Conservation (phyloP, 2,797 vertebrate species). For the Margarornis squamiger region DNA sequence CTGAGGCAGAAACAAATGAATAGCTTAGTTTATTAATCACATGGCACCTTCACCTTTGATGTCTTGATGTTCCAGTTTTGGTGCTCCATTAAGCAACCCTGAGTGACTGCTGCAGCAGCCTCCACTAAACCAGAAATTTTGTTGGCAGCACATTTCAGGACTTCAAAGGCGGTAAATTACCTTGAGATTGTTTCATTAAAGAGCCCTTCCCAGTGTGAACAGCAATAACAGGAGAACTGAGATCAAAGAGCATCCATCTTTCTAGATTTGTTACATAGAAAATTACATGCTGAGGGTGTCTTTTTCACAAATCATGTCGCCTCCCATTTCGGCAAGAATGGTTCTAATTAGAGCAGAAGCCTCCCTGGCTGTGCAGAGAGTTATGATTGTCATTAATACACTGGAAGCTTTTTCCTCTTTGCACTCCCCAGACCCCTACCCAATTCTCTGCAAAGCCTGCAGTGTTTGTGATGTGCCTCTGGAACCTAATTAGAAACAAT, state of each 20-base stretch:
- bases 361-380: constrained; percentile 38
- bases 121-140: constrained; percentile 75
- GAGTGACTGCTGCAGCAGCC: constrained; percentile 73
- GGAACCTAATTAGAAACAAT: constrained; percentile 76
- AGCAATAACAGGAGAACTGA: constrained; percentile 65
- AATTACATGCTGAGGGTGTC: constrained; percentile 70
- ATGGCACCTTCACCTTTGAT: constrained; percentile 81
- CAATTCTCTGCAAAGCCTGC: background rate
- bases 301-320: constrained; percentile 67
- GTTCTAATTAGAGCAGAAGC: constrained; percentile 72
- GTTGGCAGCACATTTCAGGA: constrained; percentile 78
- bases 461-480: constrained; percentile 55
- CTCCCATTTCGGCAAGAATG: constrained; percentile 73
- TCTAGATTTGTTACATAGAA: constrained; percentile 73
- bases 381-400: constrained; percentile 63
- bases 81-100: constrained; percentile 71
- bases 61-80: constrained; percentile 80
- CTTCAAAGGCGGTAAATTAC: constrained; percentile 80
- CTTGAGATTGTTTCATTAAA: constrained; percentile 77
- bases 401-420: constrained; percentile 32
- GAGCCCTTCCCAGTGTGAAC: constrained; percentile 75
- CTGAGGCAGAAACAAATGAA: constrained; percentile 73
- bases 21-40: constrained; percentile 74
- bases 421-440: background rate
- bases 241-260: constrained; percentile 76